phyloP scores from a whole-genome alignment of 2,113 vertebrate genomes.

The Nanorana parkeri region DNA sequence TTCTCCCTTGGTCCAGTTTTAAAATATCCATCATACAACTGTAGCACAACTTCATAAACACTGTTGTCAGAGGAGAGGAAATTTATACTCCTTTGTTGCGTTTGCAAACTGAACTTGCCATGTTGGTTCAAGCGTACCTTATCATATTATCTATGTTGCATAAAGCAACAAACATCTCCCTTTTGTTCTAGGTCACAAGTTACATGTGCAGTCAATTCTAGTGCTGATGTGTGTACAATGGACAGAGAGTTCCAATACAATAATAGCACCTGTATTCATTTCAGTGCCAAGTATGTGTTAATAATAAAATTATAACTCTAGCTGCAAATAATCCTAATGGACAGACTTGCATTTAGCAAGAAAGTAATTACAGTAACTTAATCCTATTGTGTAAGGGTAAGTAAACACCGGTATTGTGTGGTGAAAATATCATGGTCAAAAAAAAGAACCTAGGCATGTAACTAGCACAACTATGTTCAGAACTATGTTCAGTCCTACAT shows the following conservation, averaged over 20 bases:
- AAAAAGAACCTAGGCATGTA: background rate
- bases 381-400: background rate
- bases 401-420: no score
- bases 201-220: slow-evolving; percentile 2
- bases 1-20: no score
- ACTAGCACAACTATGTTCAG: no score
- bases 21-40: no score
- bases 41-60: no score
- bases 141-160: slow-evolving; percentile 45
- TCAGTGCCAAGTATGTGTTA: background rate
- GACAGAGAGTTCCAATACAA: slow-evolving; percentile 24
- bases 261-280: background rate
- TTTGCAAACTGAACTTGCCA: background rate
- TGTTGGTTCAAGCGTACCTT: slow-evolving; percentile 8
- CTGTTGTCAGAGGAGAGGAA: background rate
- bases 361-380: background rate
- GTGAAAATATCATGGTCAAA: background rate
- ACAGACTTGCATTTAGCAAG: background rate
- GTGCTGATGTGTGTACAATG: slow-evolving; percentile 27
- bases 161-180: slow-evolving; percentile 26
- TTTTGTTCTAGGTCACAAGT: slow-evolving; percentile 44
- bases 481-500: no score
- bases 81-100: background rate
- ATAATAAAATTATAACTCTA: background rate
- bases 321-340: background rate